These are phyloP conservation scores for Catharus ustulatus DNA, from an alignment of 2,797 vertebrate genomes.

Conservation along the genomic window DNA sequence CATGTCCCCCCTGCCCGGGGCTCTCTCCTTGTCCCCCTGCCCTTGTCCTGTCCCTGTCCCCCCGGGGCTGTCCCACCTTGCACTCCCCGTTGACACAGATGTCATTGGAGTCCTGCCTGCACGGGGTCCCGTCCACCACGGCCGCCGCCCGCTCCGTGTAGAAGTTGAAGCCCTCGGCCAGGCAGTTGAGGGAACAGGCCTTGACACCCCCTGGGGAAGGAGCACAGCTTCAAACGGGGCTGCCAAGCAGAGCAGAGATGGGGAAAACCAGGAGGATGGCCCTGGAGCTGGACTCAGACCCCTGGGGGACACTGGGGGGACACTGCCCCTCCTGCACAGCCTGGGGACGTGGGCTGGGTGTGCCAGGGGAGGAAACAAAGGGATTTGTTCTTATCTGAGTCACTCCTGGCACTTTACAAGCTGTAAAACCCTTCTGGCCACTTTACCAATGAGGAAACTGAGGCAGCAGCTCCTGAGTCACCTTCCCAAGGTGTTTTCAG, in stretches of 20 bases:
- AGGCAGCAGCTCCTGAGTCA: neutral
- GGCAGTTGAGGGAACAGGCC: conserved; percentile 93
- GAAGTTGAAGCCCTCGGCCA: conserved; percentile 98
- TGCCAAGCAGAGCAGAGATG: rapidly evolving
- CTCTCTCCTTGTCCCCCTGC: neutral
- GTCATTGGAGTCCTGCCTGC: conserved; percentile 90
- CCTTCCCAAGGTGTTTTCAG: neutral
- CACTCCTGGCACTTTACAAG: neutral
- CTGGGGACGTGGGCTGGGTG: rapidly evolving
- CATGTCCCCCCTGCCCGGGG: neutral
- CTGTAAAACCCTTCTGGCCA: neutral
- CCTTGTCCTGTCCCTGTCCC: neutral
- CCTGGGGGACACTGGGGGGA: neutral
- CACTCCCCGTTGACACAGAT: conserved; percentile 97
- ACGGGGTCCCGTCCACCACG: conserved; percentile 92
- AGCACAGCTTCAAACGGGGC: neutral
- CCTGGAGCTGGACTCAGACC: rapidly evolving
- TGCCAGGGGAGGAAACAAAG: neutral
- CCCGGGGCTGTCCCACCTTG: conserved; percentile 78
- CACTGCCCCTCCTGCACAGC: neutral
- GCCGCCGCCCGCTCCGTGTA: conserved; percentile 95
- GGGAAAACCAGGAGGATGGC: neutral
- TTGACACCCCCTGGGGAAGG: conserved; percentile 89
- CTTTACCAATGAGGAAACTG: neutral
- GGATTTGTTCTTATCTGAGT: neutral